Base-by-base conservation (phyloP, 2,888 invertebrate genomes). In the Brachyptera putata region DNA sequence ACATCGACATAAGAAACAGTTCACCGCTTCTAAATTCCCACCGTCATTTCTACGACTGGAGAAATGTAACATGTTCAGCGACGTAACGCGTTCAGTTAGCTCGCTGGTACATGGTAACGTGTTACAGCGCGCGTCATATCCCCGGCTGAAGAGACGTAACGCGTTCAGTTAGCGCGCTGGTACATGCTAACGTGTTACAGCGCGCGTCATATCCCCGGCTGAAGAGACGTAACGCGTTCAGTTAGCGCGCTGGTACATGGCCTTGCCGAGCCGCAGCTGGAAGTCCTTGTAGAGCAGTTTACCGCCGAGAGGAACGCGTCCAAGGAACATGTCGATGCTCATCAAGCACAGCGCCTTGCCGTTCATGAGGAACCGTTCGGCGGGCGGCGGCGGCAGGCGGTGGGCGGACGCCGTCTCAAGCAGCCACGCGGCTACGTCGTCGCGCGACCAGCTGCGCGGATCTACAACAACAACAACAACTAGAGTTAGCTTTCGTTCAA, bases 301-400 rank as follows among this genome's bases (percentile, higher is more conserved):
- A 9, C 88, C 88, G 1, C 82, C 83, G 1, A 81, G 73, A 0
- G 88, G 88, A 34, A 87, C 88, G 43, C 89, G 74, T 63, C 80
- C 79, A 1, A 83, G 77, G 74, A 87, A 89, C 89, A 89, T 89
- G 56, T 84, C 83, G 11, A 81, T 77, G n/a, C 82, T 81, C 89
- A 89, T 89, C 57, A 89, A 79, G 66, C 89, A 89, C 3, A 89
- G 75, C 0, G 87, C 89, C 73, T 89, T 89, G 53, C 89, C 89
- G 73, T 89, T 89, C 88, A 89, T 89, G 0, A 84, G 82, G 74
- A 89, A 89, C 64, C 88, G 77, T 64, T 82, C 80, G 0, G 77
- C 72, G 1, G 79, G 77, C 7, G 39, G 39, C 25, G 80, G 75
- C 0, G 83, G 80, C 0, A 82, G 73, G 1, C 80, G 79, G 48